Base-by-base conservation (phyloP, 2,888 invertebrate species). In the Zaprionus obscuricornis region DNA sequence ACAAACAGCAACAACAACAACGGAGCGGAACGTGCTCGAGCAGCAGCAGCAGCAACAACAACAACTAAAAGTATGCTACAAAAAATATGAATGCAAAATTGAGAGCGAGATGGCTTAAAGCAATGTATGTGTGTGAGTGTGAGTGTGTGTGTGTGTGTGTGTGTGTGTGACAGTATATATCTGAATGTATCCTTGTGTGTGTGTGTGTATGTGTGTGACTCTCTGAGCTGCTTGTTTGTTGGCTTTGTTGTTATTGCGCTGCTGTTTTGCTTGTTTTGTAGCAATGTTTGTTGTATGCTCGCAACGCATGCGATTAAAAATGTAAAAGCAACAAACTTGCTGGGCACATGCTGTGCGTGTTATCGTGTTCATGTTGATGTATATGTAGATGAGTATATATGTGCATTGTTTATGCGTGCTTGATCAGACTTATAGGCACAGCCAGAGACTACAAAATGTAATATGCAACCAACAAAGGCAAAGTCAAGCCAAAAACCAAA, bases 41-140 rank as follows among this genome's bases (percentile, higher is more conserved):
- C 54, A 37, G 29, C 45, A 54, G 40, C 75, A 68, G 54, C 75
- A n/a, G n/a, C n/a, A n/a, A n/a, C n/a, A n/a, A n/a, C n/a, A n/a
- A n/a, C n/a, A 49, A 16, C 79, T 45, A 66, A 78, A 81, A 71
- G 82, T 78, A 78, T 84, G 82, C 82, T 58, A 84, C 63, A 68
- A 46, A 66, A 59, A 73, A 51, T 57, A 63, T 64, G 43, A 57
- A 60, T 58, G 51, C 68, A 56, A 69, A 67, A 46, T 73, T 36
- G 42, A 34, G 17, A 40, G 33, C 59, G 26, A 11, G 7, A 5
- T 8, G 42, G 45, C 36, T 47, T 46, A n/a, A 20, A 17, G 5
- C 11, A 20, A 22, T 31, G 45, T 20, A 1, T 33, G 26, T 13
- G 20, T 54, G 16, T 42, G 13, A 39, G 40, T 24, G 40, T 45